These are phyloP conservation scores for Chrysemys picta DNA, from an alignment of 2,113 vertebrate species.

Conservation along the genomic window DNA sequence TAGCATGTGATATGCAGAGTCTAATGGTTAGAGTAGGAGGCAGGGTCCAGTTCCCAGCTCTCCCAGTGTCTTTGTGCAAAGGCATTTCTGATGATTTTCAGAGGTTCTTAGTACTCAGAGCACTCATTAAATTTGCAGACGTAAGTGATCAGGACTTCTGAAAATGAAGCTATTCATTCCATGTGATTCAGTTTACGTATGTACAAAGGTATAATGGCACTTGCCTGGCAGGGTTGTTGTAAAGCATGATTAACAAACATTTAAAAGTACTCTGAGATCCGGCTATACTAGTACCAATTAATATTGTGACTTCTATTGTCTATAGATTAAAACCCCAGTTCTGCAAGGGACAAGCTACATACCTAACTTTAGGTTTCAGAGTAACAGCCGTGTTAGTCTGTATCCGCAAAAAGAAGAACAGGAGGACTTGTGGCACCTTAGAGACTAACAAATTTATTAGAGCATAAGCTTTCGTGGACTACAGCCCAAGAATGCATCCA, in stretches of 20 bases:
- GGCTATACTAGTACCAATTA: neutral
- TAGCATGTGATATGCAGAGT: neutral
- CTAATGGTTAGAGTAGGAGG: neutral
- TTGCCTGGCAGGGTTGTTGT: neutral
- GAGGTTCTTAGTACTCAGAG: neutral
- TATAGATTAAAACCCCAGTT: neutral
- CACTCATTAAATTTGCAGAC: neutral
- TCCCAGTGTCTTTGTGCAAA: neutral
- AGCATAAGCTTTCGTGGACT: no score
- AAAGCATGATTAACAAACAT: neutral
- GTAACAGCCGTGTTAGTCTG: no score
- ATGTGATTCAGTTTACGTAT: neutral
- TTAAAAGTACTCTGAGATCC: neutral
- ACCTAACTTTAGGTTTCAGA: conserved; percentile 43
- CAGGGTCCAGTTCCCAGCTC: neutral
- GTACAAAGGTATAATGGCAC: neutral
- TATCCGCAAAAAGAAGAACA: no score
- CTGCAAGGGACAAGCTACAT: conserved; percentile 8
- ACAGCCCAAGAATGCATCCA: no score
- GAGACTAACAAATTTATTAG: no score
- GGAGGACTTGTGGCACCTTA: no score
- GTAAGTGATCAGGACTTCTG: neutral
- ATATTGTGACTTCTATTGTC: neutral
- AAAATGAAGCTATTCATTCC: neutral
- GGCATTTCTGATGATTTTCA: neutral